Percentiles rank a stretch among this genome's conserved stretches.
Conservation (phyloP, 2,888 invertebrate genomes). For the Lochmaea crataegi region DNA sequence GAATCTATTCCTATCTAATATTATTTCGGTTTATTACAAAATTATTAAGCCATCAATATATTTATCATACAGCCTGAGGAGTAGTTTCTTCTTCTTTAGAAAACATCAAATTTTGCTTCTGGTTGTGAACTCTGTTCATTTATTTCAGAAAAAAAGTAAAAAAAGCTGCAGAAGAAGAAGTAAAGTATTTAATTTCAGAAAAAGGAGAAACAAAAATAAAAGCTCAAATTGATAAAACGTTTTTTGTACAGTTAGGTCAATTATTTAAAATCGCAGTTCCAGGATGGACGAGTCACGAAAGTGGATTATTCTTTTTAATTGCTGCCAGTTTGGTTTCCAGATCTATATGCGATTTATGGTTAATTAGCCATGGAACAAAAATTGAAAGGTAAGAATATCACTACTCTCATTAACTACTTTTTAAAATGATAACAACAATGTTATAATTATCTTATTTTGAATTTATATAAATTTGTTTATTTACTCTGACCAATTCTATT, state of each 20-base stretch:
- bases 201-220: constrained; percentile 71
- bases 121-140: constrained; percentile 22
- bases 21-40: no score
- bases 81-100: no score
- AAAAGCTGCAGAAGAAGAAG: constrained; percentile 75
- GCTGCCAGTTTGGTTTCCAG: constrained; percentile 86
- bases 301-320: constrained; percentile 77
- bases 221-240: constrained; percentile 81
- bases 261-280: constrained; percentile 84
- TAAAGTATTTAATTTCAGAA: constrained; percentile 84
- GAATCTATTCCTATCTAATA: no score
- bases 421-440: constrained; percentile 3
- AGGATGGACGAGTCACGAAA: constrained; percentile 80
- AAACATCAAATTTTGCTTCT: constrained; percentile 14
- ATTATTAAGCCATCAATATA: no score
- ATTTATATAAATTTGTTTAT: not conserved
- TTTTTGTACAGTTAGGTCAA: constrained; percentile 76
- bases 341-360: constrained; percentile 96
- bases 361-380: constrained; percentile 93
- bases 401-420: no score
- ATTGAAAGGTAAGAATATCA: constrained; percentile 80
- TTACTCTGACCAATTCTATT: no score
- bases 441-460: not conserved
- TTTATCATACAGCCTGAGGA: no score
- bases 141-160: constrained; percentile 65